Conservation (phyloP, 2,113 vertebrate genomes). For the Macaca fascicularis region DNA sequence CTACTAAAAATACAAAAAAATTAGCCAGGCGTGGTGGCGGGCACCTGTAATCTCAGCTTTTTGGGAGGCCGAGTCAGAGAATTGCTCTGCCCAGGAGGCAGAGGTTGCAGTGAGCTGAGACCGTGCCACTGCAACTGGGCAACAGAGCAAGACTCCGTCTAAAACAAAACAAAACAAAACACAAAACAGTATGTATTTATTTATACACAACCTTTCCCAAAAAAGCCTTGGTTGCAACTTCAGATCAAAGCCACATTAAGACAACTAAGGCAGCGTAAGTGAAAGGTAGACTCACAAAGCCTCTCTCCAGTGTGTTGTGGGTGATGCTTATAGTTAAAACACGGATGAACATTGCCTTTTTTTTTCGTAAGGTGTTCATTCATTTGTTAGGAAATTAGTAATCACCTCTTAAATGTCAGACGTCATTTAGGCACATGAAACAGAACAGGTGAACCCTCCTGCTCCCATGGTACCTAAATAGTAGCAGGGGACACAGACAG, state of each 20-base stretch:
- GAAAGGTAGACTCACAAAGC: not conserved
- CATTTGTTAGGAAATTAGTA: not conserved
- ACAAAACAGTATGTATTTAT: not conserved
- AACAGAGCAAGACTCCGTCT: too few species aligned
- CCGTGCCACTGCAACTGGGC: too few species aligned
- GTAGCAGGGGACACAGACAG: not conserved
- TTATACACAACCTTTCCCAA: not conserved
- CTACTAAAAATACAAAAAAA: too few species aligned
- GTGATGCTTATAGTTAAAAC: not conserved
- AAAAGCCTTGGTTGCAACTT: not conserved
- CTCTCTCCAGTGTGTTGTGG: not conserved
- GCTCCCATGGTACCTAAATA: rapidly evolving
- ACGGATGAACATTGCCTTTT: not conserved
- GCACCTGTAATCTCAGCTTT: too few species aligned
- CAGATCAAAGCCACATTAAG: not conserved
- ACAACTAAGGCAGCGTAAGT: not conserved
- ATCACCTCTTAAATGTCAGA: not conserved
- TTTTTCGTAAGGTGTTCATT: not conserved
- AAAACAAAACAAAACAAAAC: too few species aligned
- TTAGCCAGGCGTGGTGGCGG: too few species aligned
- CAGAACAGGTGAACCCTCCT: not conserved
- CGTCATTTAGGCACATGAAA: not conserved
- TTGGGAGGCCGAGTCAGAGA: too few species aligned
- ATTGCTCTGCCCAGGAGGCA: too few species aligned
- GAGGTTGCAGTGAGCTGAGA: too few species aligned